Evolutionary conservation across 2,113 vertebrate species (phyloP).

Genomic region (Boleophthalmus pectinirostris): DNA sequence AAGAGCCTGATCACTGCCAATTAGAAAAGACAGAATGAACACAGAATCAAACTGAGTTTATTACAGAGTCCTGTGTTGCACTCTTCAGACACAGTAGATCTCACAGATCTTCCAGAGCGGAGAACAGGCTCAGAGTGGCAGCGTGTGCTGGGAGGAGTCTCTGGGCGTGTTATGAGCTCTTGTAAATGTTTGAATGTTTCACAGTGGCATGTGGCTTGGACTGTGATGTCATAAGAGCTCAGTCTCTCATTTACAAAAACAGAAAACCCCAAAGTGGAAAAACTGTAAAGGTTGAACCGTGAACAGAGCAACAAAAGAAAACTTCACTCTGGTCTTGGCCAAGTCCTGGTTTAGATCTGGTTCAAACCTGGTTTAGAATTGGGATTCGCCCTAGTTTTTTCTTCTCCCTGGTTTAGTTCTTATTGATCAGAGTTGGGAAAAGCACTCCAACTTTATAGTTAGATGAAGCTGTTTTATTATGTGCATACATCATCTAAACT

Average conservation of each 20-base stretch:
- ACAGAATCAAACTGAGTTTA: too few relatives aligned
- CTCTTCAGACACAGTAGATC: too few relatives aligned
- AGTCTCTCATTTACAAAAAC: constrained; percentile 54
- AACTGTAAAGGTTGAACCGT: constrained; percentile 51
- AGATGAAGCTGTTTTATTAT: too few relatives aligned
- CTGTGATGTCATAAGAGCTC: constrained; percentile 63
- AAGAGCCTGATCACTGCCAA: too few relatives aligned
- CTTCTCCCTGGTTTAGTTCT: neutral
- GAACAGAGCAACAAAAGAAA: constrained; percentile 45
- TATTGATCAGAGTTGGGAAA: too few relatives aligned
- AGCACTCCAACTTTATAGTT: too few relatives aligned
- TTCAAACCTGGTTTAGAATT: neutral
- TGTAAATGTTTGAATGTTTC: constrained; percentile 68
- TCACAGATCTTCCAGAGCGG: too few relatives aligned
- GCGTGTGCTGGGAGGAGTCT: constrained; percentile 30
- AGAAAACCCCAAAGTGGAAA: constrained; percentile 23
- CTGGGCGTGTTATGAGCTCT: constrained; percentile 39
- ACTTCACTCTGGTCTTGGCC: neutral
- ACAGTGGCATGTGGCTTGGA: constrained; percentile 54
- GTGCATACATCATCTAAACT: too few relatives aligned
- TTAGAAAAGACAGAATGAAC: too few relatives aligned
- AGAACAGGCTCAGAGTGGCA: too few relatives aligned
- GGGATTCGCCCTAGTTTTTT: neutral
- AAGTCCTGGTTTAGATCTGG: neutral
- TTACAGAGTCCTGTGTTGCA: too few relatives aligned